Evolutionary conservation across 2,113 vertebrate genomes (phyloP), one percentile per base, ranked within the genome.

Genomic region (Hippopotamus amphibius): DNA sequence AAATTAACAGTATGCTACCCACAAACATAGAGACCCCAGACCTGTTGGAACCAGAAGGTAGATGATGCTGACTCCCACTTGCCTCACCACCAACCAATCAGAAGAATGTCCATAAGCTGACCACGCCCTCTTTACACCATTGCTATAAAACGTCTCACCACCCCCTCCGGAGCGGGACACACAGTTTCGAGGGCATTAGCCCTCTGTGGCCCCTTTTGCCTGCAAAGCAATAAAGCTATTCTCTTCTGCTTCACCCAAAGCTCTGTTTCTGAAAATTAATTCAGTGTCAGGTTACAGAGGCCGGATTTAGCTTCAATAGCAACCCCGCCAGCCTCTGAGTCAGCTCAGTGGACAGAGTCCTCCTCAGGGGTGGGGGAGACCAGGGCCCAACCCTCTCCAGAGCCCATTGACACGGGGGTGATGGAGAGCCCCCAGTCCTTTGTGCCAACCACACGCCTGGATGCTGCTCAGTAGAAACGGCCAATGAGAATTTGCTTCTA

Each of bases 321-420:
- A 57, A 72, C 30, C 30, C 24, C 1, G 1, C 15, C 1, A 6
- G 57, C 26, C 50, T 50, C 72, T 1, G 0, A 9, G 12, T 7
- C 30, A 50, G 37, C 15, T 33, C 33, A 37, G 41, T 5, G 15
- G 15, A 46, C 11, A 6, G 57, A 12, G 26, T 19, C 15, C 53
- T n/a, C 69, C 59, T 30, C 48, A 37, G 48, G 48, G 48, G 48
- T 61, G 7, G 15, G 11, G 11, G 7, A 7, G 11, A 17, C 28
- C 15, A 61, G 19, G 33, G 21, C n/a, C 55, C 17, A 59, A 68
- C 48, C 15, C 14, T 53, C 15, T 12, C 55, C 69, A 76, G 46
- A 26, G 71, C 19, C 24, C 77, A 21, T 2, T 43, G 37, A 48
- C 50, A 21, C 14, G 43, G 33, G 28, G 15, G 8, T 17, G 4